A percentile compares a stretch with the other conserved stretches of the same genome.
phyloP scores from a whole-genome alignment of 2,113 vertebrate genomes.

The Limnothrissa miodon region DNA sequence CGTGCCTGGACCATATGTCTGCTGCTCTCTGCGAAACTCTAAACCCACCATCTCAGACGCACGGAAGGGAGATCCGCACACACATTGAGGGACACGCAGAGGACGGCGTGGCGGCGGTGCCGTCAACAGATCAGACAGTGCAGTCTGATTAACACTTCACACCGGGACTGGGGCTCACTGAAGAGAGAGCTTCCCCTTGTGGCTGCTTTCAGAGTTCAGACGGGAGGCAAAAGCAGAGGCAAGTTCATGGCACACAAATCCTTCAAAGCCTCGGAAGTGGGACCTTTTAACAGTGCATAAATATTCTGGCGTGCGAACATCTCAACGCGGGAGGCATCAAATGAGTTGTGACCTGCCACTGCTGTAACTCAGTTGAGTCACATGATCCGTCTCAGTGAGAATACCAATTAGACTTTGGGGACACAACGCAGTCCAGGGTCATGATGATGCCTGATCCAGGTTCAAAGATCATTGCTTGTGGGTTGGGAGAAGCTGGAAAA shows the following conservation, averaged over 20 bases:
- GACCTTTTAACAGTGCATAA: background rate
- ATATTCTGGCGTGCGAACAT: background rate
- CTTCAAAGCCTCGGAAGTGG: background rate
- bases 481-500: background rate
- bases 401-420: background rate
- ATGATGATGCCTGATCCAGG: background rate
- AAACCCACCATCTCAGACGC: background rate
- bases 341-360: background rate
- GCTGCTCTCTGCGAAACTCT: background rate
- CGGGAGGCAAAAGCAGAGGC: background rate
- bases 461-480: background rate
- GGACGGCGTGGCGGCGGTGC: background rate
- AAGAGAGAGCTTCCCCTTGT: background rate
- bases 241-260: background rate
- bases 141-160: background rate
- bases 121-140: background rate
- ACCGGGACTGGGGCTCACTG: background rate
- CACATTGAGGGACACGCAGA: background rate
- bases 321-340: background rate
- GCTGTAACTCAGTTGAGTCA: background rate
- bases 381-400: background rate
- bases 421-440: background rate
- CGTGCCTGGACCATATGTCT: background rate
- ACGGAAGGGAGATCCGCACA: background rate
- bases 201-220: background rate